Percentiles rank a stretch among this genome's conserved stretches.
These are phyloP conservation scores for Jordanella pulchra DNA, from an alignment of 2,797 vertebrate genomes.

Conservation along the genomic window DNA sequence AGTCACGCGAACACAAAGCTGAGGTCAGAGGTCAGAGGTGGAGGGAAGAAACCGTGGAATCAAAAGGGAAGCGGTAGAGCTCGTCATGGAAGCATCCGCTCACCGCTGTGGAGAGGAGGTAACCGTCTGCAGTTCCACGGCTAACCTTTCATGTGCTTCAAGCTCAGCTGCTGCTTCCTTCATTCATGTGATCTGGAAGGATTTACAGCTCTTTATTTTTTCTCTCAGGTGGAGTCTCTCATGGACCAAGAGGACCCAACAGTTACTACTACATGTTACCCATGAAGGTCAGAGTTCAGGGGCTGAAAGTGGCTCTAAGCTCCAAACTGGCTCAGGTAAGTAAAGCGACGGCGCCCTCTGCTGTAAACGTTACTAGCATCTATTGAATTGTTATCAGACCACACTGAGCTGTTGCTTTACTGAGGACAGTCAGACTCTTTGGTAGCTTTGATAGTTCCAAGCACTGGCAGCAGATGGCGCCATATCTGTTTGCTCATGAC, in stretches of 20 bases:
- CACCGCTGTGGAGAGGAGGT: slow-evolving; percentile 90
- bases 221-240: slow-evolving; percentile 84
- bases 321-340: slow-evolving; percentile 88
- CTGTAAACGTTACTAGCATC: too few relatives aligned
- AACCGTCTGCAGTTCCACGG: background rate
- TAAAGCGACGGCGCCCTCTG: background rate
- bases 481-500: too few relatives aligned
- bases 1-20: slow-evolving; percentile 87
- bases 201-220: background rate
- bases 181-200: background rate
- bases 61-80: slow-evolving; percentile 87
- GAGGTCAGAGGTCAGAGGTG: slow-evolving; percentile 86
- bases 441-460: too few relatives aligned
- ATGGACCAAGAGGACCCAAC: slow-evolving; percentile 90
- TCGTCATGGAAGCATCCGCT: slow-evolving; percentile 88
- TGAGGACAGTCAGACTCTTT: too few relatives aligned
- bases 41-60: slow-evolving; percentile 87
- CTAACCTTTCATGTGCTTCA: background rate
- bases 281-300: slow-evolving; percentile 87
- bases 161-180: background rate
- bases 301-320: slow-evolving; percentile 87
- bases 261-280: slow-evolving; percentile 95
- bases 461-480: too few relatives aligned
- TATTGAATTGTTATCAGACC: too few relatives aligned
- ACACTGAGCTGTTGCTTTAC: too few relatives aligned